phyloP scores from a whole-genome alignment of 2,797 vertebrate species.

The Meda fulgida region DNA sequence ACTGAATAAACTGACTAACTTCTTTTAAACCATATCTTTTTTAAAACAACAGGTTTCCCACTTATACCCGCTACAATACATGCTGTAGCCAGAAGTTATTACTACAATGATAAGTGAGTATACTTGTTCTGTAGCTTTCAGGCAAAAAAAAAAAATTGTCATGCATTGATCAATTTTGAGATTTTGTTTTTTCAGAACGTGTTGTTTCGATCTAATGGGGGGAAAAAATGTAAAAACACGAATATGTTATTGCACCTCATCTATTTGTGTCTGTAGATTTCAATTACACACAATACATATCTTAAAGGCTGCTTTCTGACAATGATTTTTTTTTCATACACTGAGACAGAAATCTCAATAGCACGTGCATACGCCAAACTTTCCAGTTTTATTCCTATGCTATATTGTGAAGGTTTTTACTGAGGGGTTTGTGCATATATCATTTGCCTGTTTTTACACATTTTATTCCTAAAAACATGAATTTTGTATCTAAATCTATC shows the following conservation, averaged over 20 bases:
- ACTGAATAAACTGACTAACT: background rate
- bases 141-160: background rate
- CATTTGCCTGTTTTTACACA: background rate
- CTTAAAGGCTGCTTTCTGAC: background rate
- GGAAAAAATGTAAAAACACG: background rate
- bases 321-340: background rate
- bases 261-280: background rate
- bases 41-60: constrained; percentile 85
- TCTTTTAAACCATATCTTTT: background rate
- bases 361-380: background rate
- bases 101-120: constrained; percentile 96
- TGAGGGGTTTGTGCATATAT: background rate
- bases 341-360: background rate
- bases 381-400: background rate
- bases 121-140: background rate
- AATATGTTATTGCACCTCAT: background rate
- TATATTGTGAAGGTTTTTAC: background rate
- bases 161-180: background rate
- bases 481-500: background rate
- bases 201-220: background rate
- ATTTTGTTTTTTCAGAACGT: background rate
- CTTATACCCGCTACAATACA: constrained; percentile 92
- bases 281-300: background rate
- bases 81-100: constrained; percentile 89
- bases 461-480: background rate